Percentiles rank a stretch among this genome's conserved stretches.
phyloP scores from a whole-genome alignment of 2,797 vertebrate genomes.

The Cyclura pinguis region DNA sequence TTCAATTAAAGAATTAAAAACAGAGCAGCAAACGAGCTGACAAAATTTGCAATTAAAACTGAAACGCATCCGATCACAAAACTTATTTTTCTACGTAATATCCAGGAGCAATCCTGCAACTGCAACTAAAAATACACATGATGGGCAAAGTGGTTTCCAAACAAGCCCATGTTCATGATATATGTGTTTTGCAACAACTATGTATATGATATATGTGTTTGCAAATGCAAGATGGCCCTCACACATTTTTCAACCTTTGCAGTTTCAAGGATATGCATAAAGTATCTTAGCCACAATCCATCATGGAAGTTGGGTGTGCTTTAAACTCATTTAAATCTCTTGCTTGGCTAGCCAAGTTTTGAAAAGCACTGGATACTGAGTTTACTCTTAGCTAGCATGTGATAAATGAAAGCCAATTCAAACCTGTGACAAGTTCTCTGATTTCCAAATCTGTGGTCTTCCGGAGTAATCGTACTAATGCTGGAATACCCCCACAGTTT shows the following conservation, averaged over 20 bases:
- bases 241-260: not conserved
- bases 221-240: not conserved
- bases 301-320: too few relatives aligned
- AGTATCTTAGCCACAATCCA: not conserved
- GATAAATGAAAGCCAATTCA: slow-evolving; percentile 49
- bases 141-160: not conserved
- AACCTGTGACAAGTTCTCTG: slow-evolving; percentile 97
- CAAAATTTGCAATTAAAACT: not conserved
- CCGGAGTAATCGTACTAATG: slow-evolving; percentile 93
- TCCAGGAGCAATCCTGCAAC: not conserved
- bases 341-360: not conserved
- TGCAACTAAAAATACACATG: not conserved
- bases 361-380: not conserved
- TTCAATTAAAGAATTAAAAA: not conserved
- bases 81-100: not conserved
- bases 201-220: not conserved
- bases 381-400: not conserved
- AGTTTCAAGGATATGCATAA: not conserved
- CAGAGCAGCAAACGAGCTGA: not conserved
- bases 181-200: not conserved
- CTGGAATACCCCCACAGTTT: slow-evolving; percentile 97
- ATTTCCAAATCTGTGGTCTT: slow-evolving; percentile 97
- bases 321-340: not conserved
- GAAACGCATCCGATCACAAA: not conserved
- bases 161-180: too few relatives aligned